Conservation (phyloP, 2,113 vertebrate genomes). For the Ptyas mucosa region DNA sequence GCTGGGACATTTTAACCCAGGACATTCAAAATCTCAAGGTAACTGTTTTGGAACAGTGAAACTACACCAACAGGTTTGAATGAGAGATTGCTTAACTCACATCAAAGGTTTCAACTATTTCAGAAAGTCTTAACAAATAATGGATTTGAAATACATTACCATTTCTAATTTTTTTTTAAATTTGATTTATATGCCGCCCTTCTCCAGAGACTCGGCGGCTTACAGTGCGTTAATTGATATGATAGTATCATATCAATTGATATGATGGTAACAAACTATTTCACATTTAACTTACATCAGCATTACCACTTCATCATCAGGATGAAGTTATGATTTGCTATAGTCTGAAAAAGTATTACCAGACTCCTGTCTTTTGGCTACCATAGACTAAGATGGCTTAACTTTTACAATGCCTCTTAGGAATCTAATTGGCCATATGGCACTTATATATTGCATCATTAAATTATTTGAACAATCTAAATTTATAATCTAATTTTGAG, state of each 20-base stretch:
- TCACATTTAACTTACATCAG: not conserved
- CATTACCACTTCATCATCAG: not conserved
- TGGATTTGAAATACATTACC: not conserved
- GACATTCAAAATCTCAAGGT: not conserved
- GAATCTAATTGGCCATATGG: not conserved
- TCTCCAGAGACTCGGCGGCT: too few species aligned
- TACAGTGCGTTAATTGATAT: too few species aligned
- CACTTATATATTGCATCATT: not conserved
- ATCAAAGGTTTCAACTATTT: not conserved
- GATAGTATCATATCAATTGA: too few species aligned
- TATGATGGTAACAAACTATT: not conserved
- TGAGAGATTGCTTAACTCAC: not conserved
- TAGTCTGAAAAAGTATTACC: not conserved
- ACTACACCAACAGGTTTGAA: not conserved
- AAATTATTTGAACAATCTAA: not conserved
- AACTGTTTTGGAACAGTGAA: not conserved
- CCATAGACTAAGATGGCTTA: not conserved
- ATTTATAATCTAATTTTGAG: not conserved
- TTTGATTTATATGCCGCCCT: too few species aligned
- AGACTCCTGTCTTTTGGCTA: not conserved
- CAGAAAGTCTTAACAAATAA: not conserved
- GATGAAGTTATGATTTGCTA: not conserved
- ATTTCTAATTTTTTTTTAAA: too few species aligned
- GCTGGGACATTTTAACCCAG: not conserved
- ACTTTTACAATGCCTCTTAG: not conserved